Evolutionary conservation across 1,140 invertebrate species (phyloP).

Genomic region (Zaprionus vittiger): DNA sequence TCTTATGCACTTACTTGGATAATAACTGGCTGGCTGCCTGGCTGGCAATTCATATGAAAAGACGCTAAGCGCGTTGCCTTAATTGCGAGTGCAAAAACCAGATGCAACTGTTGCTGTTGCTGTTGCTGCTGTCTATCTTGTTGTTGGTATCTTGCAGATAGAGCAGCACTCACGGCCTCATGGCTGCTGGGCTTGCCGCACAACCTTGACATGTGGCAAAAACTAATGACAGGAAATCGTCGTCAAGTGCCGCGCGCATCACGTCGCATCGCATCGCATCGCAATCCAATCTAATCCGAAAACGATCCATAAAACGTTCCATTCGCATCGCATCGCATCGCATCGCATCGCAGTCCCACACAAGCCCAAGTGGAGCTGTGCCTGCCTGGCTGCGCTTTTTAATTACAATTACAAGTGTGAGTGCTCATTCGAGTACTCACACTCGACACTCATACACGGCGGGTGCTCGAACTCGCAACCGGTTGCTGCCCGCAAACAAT

Average conservation of each 20-base stretch:
- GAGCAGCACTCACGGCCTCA: not conserved
- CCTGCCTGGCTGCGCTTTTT: conserved; percentile 62
- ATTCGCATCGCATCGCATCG: conserved; percentile 35
- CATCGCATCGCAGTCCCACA: conserved; percentile 25
- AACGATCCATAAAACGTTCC: conserved; percentile 9
- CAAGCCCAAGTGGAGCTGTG: not conserved
- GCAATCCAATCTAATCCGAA: conserved; percentile 19
- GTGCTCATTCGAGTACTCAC: conserved; percentile 8
- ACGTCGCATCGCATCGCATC: conserved; percentile 38
- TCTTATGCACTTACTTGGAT: conserved; percentile 63
- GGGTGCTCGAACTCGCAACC: conserved; percentile 39
- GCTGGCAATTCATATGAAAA: conserved; percentile 71
- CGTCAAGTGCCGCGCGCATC: conserved; percentile 65
- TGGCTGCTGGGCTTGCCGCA: conserved; percentile 70
- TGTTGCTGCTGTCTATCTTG: conserved; percentile 12
- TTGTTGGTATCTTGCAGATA: conserved; percentile 46
- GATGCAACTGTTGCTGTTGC: conserved; percentile 30
- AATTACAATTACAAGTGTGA: conserved; percentile 57
- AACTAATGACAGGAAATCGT: conserved; percentile 80
- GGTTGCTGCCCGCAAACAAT: conserved; percentile 68
- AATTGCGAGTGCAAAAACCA: conserved; percentile 60
- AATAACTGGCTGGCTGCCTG: conserved; percentile 65
- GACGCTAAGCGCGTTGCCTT: conserved; percentile 71
- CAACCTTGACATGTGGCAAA: conserved; percentile 73
- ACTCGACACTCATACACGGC: conserved; percentile 13